phyloP scores from a whole-genome alignment of 2,888 invertebrate species.

The Helleia helle region DNA sequence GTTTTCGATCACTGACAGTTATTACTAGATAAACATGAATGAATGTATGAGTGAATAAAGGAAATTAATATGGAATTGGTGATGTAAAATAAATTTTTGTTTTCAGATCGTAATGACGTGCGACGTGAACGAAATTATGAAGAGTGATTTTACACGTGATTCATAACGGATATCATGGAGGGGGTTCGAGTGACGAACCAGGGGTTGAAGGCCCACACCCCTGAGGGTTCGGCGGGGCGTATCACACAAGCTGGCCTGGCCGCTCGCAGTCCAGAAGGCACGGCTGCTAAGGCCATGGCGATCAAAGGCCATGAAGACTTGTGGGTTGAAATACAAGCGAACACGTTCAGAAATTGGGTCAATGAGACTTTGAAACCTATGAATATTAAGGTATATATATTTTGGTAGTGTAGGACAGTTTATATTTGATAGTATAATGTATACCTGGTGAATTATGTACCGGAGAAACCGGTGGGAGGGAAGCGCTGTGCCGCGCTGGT shows the following conservation, averaged over 20 bases:
- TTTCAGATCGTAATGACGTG: background rate
- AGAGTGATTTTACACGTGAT: background rate
- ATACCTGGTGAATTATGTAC: too few relatives aligned
- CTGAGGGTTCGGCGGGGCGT: constrained; percentile 75
- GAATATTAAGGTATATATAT: constrained; percentile 72
- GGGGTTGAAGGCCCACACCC: constrained; percentile 71
- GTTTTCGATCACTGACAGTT: background rate
- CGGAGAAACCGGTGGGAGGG: too few relatives aligned
- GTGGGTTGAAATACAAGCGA: constrained; percentile 97
- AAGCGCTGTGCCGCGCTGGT: too few relatives aligned
- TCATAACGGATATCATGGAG: constrained; percentile 36
- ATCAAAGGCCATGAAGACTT: constrained; percentile 95
- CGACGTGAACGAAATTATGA: constrained; percentile 25
- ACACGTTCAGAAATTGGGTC: constrained; percentile 98
- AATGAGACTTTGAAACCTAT: constrained; percentile 90
- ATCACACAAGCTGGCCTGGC: constrained; percentile 86
- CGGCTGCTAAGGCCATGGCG: constrained; percentile 95
- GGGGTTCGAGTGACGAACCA: constrained; percentile 75
- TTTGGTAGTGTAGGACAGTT: too few relatives aligned
- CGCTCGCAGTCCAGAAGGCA: constrained; percentile 91
- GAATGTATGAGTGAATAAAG: too few relatives aligned
- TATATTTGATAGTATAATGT: too few relatives aligned
- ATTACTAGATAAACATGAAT: too few relatives aligned
- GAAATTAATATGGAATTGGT: too few relatives aligned
- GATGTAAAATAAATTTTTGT: background rate